Evolutionary conservation across 1,140 invertebrate genomes (phyloP), one percentile per base, ranked within the genome.

Genomic region (Pectinophora gossypiella): DNA sequence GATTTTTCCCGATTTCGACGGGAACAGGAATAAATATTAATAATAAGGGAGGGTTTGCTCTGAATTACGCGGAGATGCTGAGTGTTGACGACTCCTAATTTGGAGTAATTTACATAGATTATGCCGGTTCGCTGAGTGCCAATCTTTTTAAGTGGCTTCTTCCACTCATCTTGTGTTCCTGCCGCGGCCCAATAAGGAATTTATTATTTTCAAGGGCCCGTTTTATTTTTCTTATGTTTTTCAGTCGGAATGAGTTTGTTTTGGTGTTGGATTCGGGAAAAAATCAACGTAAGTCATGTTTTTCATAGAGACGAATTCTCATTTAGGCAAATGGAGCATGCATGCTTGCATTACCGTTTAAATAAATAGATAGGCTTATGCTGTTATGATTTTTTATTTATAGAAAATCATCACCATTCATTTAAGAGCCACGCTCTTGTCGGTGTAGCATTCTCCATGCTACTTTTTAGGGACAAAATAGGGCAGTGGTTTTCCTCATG

Each of bases 101-200:
- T 86, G 77, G 81, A 70, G 78, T 86, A 77, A 86, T 86, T 86
- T 86, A 70, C 83, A 84, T 86, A 83, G 80, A 86, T 86, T 86
- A 86, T 83, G 78, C 76, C 78, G 70, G 80, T 68, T 81, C 83
- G 83, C 65, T 86, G 83, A 86, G 83, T 86, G 82, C 77, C 82
- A 85, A 85, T 85, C 79, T 85, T 82, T 85, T 78, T 73, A 85
- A 85, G 82, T 85, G 82, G 82, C 77, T 73, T 81, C 76, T 73
- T 82, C 66, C 68, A 77, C 81, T 78, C 72, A 76, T 80, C 76
- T 74, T 82, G 76, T 72, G 76, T 77, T 76, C 58, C 70, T 74
- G 55, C 68, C 61, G 60, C 56, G 71, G 68, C 56, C 61, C 71
- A 70, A 68, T 71, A 68, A 70, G 64, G 70, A 74, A 72, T 78